Base-by-base conservation (phyloP, 2,888 invertebrate genomes). In the Caenorhabditis macrosperma region DNA sequence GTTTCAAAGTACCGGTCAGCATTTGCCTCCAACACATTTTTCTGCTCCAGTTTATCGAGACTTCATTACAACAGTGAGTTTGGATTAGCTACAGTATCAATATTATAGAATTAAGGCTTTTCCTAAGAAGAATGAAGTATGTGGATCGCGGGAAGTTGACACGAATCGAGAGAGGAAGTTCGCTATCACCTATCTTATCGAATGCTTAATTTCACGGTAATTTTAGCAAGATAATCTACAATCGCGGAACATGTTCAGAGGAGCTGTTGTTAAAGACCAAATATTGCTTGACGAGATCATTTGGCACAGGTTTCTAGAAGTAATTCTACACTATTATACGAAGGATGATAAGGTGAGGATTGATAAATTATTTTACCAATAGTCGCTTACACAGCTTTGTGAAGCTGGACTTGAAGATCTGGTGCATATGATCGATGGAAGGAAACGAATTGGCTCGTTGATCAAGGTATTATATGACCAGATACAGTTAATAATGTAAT, bases 261-360 rank as follows among this genome's bases (percentile, higher is more conserved):
- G 86, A 50, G 82, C 84, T 9, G 80, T 82, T 12, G 81, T 87
- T 5, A 87, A 83, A n/a, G 87, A 87, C 68, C 86, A 84, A 46
- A 59, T 86, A 17, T 68, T 82, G 7, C 38, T 82, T 0, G 67
- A 71, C 1, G 74, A 74, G 38, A 28, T 28, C 9, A 60, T 79
- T 10, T 79, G 84, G 79, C 57, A 67, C 35, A 48, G 66, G n/a
- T 83, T 83, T 50, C 50, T 85, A 10, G 64, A 80, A 44, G 74
- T 79, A 1, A 72, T 82, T 63, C 57, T 76, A 5, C 72, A 82
- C 55, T 78, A 75, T 38, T 82, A 68, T 60, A 55, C 38, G 2
- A 79, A 61, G 30, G 77, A 78, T 44, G 75, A 81, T 28, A 78
- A 66, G 15, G 38, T 38, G 10, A 44, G n/a, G n/a, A n/a, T n/a